phyloP scores from a whole-genome alignment of 1,140 invertebrate genomes.

The Drosophila bifasciata region DNA sequence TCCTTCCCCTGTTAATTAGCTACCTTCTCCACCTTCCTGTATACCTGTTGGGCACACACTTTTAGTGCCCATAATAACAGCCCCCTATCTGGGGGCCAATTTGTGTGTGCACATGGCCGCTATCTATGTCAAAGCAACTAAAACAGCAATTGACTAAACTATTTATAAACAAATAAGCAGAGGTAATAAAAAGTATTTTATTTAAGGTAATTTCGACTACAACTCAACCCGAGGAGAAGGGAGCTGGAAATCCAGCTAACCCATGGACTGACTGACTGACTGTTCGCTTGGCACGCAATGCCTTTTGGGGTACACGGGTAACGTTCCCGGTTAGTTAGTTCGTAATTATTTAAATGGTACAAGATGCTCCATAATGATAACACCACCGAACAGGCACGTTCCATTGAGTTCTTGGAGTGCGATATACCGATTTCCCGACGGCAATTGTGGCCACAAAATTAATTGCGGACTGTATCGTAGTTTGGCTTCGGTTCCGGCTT shows the following conservation, averaged over 20 bases:
- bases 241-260: slow-evolving; percentile 1
- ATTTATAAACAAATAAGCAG: slow-evolving; percentile 37
- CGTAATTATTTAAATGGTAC: slow-evolving; percentile 77
- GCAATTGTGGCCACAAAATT: slow-evolving; percentile 50
- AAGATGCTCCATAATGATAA: slow-evolving; percentile 71
- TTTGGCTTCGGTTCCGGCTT: slow-evolving; percentile 45
- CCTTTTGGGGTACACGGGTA: slow-evolving; percentile 27
- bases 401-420: slow-evolving; percentile 36
- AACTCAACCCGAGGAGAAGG: neutral
- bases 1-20: neutral
- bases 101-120: slow-evolving; percentile 10
- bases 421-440: slow-evolving; percentile 2
- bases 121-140: slow-evolving; percentile 31
- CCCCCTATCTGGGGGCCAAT: slow-evolving; percentile 25
- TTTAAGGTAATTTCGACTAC: slow-evolving; percentile 41
- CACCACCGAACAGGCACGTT: slow-evolving; percentile 56
- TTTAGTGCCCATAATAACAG: neutral
- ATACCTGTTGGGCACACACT: slow-evolving; percentile 7
- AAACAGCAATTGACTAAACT: slow-evolving; percentile 29
- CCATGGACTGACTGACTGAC: slow-evolving; percentile 11
- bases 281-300: slow-evolving; percentile 47
- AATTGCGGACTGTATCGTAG: slow-evolving; percentile 62
- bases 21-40: neutral
- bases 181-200: slow-evolving; percentile 38
- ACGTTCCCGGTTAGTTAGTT: slow-evolving; percentile 44